Evolutionary conservation across 2,797 vertebrate species (phyloP).

Genomic region (Gallinago solitaria): DNA sequence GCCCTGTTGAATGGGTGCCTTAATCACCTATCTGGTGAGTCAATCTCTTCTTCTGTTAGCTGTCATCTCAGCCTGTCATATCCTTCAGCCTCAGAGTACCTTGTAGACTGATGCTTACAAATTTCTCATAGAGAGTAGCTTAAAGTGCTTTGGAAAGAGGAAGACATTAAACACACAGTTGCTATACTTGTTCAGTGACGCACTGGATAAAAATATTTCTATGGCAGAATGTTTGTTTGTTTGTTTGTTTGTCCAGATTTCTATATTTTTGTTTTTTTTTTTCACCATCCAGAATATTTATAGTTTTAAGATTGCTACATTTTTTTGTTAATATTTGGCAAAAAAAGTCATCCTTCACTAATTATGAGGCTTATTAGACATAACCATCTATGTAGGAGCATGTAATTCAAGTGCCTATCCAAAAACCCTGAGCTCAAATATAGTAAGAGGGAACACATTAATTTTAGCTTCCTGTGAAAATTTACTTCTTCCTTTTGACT

Average conservation of each 20-base stretch:
- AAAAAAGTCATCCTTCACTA: neutral
- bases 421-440: neutral
- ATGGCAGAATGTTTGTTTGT: neutral
- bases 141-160: neutral
- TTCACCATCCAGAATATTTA: neutral
- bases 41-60: neutral
- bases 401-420: neutral
- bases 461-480: neutral
- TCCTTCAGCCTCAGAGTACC: neutral
- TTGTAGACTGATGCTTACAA: neutral
- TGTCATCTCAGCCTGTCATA: neutral
- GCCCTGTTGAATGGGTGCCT: neutral
- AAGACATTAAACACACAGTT: neutral
- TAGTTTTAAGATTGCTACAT: neutral
- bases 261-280: neutral
- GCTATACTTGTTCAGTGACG: neutral
- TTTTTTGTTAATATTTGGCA: neutral
- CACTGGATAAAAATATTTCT: neutral
- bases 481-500: neutral
- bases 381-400: neutral
- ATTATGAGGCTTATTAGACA: neutral
- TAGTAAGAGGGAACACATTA: neutral
- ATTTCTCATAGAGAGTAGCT: neutral
- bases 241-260: neutral
- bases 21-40: neutral